Conservation (phyloP, 2,113 vertebrate species). For the Malurus elegans region DNA sequence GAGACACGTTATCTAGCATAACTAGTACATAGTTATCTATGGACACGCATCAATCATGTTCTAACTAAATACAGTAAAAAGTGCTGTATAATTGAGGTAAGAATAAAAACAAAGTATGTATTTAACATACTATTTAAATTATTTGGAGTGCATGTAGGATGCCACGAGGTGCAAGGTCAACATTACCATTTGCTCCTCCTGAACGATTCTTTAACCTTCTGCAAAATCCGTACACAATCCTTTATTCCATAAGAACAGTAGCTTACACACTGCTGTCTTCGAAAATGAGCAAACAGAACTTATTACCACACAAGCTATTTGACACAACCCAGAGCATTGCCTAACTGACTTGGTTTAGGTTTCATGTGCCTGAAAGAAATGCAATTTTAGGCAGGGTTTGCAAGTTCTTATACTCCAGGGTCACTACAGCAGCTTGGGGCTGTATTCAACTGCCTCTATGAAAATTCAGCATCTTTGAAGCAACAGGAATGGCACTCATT, state of each 20-base stretch:
- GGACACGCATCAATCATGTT: accelerated
- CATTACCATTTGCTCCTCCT: not conserved
- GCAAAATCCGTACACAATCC: not conserved
- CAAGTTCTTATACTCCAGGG: not conserved
- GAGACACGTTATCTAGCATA: not conserved
- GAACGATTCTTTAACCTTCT: not conserved
- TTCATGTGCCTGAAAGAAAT: not conserved
- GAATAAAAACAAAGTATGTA: not conserved
- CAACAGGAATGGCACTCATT: not conserved
- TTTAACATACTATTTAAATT: not conserved
- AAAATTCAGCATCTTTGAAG: constrained; percentile 1
- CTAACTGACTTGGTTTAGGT: not conserved
- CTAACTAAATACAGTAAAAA: not conserved
- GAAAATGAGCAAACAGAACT: not conserved
- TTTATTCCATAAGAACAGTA: not conserved
- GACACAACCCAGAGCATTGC: not conserved
- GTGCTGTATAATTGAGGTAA: not conserved
- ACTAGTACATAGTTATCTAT: not conserved
- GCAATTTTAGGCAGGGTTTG: not conserved
- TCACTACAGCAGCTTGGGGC: not conserved
- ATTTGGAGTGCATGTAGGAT: not conserved
- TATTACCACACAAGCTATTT: not conserved
- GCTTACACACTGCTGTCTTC: not conserved
- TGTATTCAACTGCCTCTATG: not conserved
- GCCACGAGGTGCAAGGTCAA: not conserved